Base-by-base conservation (phyloP, 2,888 invertebrate genomes). In the Netelia fuscicornis region DNA sequence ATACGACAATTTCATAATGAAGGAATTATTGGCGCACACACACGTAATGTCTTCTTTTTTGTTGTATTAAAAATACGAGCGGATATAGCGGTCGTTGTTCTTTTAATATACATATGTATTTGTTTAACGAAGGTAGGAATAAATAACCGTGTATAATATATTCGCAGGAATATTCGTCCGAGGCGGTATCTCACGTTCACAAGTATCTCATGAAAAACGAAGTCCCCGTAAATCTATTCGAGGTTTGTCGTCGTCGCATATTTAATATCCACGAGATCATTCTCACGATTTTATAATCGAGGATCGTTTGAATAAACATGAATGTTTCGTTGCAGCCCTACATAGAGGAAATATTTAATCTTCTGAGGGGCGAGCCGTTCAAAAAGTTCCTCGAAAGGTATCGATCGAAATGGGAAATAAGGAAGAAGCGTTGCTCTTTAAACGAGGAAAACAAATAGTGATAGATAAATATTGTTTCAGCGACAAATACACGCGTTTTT, bases 1-100 rank as follows among this genome's bases (percentile, higher is more conserved):
- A 93, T 99, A 99, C 95, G 99, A 99, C 95, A 99, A 98, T 95
- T 99, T 98, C 96, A 99, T 99, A 94, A 99, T 99, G 99, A 99
- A 99, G 94, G 99, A 99, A 96, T 96, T 99, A 94, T 96, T 99
- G 94, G 98, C 99, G 89, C 98, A 99, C 95, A 97, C 99, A 91
- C 99, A 99, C 95, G 99, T 99, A 96, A 97, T 74, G 37, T 65
- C 0, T 65, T 65, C 23, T 2, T 65, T 20, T 65, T 17, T 9
- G 17, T 23, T 23, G n/a, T 23, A n/a, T 65, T n/a, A n/a, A 25
- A 25, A 11, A 37, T 11, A 64, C 11, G 10, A 64, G 3, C 3
- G 5, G 30, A 64, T 62, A 37, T 9, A 62, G 2, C 2, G 2
- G 11, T 10, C 11, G n/a, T 3, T 52, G 52, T 10, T 11, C 56